Conservation (phyloP, 92 coral and sea anemone genomes). For the Anthopleura xanthogrammica region DNA sequence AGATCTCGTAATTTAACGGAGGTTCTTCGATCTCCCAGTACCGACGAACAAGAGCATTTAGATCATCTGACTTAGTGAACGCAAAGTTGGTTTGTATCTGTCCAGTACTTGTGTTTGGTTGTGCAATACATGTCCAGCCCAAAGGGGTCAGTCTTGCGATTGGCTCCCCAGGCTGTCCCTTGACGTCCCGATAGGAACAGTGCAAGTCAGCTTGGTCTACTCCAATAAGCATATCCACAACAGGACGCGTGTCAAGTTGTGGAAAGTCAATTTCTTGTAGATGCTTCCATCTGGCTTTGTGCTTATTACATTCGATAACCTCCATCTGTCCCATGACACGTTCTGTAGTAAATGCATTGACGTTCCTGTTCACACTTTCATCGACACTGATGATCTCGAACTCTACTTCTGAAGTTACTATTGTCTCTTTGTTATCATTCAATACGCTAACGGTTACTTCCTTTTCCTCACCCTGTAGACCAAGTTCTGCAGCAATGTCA, state of each 20-base stretch:
- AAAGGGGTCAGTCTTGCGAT: slow-evolving; percentile 37
- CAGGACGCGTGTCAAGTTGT: too few species aligned
- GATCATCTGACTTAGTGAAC: slow-evolving; percentile 7
- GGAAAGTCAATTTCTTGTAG: too few species aligned
- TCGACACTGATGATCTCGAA: too few species aligned
- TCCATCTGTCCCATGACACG: too few species aligned
- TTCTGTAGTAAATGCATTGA: too few species aligned
- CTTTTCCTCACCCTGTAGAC: not conserved
- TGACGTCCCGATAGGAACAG: too few species aligned
- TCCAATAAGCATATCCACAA: too few species aligned
- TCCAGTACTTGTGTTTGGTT: not conserved
- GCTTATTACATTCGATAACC: too few species aligned
- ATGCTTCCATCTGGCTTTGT: too few species aligned
- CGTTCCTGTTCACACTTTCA: too few species aligned
- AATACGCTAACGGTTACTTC: not conserved
- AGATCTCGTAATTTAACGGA: slow-evolving; percentile 2
- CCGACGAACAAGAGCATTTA: slow-evolving; percentile 18
- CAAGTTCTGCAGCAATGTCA: slow-evolving; percentile 40
- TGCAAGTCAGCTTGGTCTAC: too few species aligned
- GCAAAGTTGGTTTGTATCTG: not conserved
- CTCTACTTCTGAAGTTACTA: too few species aligned
- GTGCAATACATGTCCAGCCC: slow-evolving; percentile 42
- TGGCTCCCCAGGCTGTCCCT: not conserved
- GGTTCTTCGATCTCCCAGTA: slow-evolving; percentile 38
- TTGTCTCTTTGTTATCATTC: not conserved